Evolutionary conservation across 2,797 vertebrate genomes (phyloP).

Genomic region (Kryptopterus vitreolus): DNA sequence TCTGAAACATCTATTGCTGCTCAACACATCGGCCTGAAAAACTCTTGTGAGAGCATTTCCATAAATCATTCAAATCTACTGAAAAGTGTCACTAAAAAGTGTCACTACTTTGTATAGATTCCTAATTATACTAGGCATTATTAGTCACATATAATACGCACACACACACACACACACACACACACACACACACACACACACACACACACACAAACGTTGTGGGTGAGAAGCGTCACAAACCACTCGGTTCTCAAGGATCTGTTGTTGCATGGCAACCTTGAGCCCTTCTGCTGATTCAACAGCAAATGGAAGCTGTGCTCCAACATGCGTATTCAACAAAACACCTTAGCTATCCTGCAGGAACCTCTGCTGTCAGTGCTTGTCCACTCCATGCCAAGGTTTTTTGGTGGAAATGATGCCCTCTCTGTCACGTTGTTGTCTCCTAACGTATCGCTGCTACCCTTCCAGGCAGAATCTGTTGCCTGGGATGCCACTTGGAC

Average conservation of each 20-base stretch:
- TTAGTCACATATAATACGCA: too few relatives aligned
- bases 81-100: too few relatives aligned
- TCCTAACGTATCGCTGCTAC: background rate
- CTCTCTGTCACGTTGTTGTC: background rate
- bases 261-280: conserved; percentile 42
- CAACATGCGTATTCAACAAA: background rate
- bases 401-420: background rate
- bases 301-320: background rate
- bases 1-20: background rate
- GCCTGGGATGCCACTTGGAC: background rate
- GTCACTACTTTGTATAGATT: too few relatives aligned
- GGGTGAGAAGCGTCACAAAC: background rate
- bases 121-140: background rate
- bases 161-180: too few relatives aligned
- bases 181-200: conserved; percentile 1
- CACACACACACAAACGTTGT: background rate
- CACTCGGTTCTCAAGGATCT: conserved; percentile 21
- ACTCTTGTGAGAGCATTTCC: too few relatives aligned
- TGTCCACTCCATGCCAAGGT: background rate
- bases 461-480: background rate
- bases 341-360: background rate
- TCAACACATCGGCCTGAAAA: background rate
- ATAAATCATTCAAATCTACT: too few relatives aligned
- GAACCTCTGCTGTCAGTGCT: background rate
- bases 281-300: conserved; percentile 19